Conservation (phyloP, 2,113 vertebrate species). For the Donacobius atricapilla region DNA sequence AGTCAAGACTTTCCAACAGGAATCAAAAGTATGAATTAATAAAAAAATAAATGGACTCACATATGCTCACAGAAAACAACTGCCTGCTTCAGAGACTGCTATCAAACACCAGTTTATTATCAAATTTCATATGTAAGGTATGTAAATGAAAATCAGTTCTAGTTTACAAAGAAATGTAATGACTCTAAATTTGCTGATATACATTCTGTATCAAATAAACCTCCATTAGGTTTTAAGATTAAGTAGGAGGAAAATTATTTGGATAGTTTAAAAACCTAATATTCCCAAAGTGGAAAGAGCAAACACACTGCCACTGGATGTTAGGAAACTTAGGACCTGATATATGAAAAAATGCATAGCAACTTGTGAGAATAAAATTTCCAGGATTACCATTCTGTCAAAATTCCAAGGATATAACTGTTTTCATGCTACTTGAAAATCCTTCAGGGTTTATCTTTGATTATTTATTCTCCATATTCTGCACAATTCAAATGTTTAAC, state of each 20-base stretch:
- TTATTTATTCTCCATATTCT: not conserved
- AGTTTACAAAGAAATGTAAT: not conserved
- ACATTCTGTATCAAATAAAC: not conserved
- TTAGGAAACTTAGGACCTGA: not conserved
- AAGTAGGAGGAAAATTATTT: not conserved
- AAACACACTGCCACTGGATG: not conserved
- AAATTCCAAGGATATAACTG: not conserved
- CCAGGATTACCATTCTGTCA: not conserved
- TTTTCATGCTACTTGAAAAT: not conserved
- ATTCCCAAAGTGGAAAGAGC: not conserved
- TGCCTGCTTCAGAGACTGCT: not conserved
- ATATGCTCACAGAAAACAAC: not conserved
- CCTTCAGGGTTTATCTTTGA: not conserved
- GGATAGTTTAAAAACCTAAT: not conserved
- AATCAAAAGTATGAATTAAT: not conserved
- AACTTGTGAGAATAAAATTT: not conserved
- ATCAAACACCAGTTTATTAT: not conserved
- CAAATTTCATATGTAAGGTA: not conserved
- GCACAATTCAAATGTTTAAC: not conserved
- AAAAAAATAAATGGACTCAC: not conserved
- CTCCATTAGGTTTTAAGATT: not conserved
- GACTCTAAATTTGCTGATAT: not conserved
- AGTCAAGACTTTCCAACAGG: not conserved
- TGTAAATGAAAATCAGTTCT: not conserved
- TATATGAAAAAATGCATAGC: not conserved